These are phyloP conservation scores for Neosilurus mollespiculum DNA, from an alignment of 2,797 vertebrate species.

Conservation along the genomic window DNA sequence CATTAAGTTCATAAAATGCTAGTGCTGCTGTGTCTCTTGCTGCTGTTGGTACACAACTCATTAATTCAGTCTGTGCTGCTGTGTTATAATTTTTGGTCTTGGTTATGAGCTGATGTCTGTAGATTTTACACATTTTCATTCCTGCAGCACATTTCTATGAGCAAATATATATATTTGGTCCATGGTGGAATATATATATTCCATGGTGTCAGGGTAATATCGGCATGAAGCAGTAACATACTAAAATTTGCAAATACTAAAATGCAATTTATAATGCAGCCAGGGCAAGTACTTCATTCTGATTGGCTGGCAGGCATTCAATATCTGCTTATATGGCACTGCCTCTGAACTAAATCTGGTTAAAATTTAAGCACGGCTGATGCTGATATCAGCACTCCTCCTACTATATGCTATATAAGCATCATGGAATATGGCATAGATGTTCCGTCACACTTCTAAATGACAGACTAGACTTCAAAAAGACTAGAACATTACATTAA, in stretches of 20 bases:
- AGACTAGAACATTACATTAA: neutral
- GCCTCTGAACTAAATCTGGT: neutral
- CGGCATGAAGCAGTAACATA: neutral
- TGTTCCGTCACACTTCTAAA: neutral
- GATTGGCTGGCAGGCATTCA: neutral
- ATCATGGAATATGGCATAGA: neutral
- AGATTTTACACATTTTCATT: neutral
- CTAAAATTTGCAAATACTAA: neutral
- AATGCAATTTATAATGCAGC: neutral
- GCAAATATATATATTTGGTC: neutral
- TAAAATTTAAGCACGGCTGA: neutral
- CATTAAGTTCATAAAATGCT: conserved; percentile 41
- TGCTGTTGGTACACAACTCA: conserved; percentile 26
- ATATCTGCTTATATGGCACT: neutral
- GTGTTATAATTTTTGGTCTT: neutral
- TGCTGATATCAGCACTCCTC: neutral
- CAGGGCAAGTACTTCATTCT: no score
- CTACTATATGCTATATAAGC: neutral
- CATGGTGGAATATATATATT: no score
- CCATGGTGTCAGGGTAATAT: neutral
- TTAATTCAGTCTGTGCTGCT: conserved; percentile 35
- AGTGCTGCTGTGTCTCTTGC: conserved; percentile 37
- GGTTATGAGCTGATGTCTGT: neutral
- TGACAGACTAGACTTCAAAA: neutral
- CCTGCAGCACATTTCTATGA: neutral